Conservation (phyloP, 2,113 vertebrate genomes). For the Plecotus auritus region DNA sequence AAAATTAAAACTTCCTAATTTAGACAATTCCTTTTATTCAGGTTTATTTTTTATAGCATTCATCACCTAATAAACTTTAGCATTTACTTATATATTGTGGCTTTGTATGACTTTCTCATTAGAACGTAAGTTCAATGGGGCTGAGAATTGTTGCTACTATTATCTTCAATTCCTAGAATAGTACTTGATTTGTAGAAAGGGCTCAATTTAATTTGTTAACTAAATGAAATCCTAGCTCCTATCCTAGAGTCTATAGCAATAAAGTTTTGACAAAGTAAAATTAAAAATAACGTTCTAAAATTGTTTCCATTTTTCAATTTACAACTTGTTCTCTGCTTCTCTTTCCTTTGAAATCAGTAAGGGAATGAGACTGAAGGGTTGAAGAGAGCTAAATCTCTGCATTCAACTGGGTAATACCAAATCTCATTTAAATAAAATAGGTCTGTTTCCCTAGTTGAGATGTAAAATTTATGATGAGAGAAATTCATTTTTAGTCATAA, state of each 20-base stretch:
- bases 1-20: not conserved
- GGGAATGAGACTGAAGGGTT: not conserved
- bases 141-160: not conserved
- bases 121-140: not conserved
- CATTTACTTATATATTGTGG: not conserved
- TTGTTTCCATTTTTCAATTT: not conserved
- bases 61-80: not conserved
- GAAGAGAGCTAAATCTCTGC: not conserved
- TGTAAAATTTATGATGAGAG: not conserved
- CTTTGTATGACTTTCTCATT: not conserved
- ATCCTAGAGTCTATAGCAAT: not conserved
- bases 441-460: not conserved
- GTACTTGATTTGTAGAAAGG: not conserved
- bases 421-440: not conserved
- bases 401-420: not conserved
- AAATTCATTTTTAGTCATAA: not conserved
- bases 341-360: not conserved
- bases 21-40: not conserved
- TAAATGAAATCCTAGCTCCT: not conserved
- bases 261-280: not conserved
- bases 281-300: not conserved
- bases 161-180: not conserved
- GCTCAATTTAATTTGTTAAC: not conserved
- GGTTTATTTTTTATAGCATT: not conserved
- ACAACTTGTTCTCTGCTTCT: not conserved